Conservation (phyloP, 2,888 invertebrate genomes). For the Tenthredo mesomela region DNA sequence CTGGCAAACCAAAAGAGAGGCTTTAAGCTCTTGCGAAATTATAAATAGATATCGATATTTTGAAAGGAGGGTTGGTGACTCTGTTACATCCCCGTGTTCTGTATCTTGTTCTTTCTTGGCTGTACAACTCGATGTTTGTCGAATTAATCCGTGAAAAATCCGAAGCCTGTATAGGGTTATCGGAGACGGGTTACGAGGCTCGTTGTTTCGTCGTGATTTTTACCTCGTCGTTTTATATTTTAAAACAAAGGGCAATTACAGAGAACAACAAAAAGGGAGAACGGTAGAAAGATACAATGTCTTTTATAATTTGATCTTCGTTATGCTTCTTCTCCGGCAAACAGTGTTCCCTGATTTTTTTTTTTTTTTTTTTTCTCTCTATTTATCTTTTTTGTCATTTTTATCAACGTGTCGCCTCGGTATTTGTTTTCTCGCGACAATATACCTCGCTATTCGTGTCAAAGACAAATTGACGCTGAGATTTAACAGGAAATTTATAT, state of each 20-base stretch:
- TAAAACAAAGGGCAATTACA: not conserved
- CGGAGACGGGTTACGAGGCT: not conserved
- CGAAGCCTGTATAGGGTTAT: not conserved
- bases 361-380: not conserved
- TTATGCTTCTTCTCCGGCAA: not conserved
- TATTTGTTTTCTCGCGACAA: not conserved
- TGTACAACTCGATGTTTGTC: not conserved
- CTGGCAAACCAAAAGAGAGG: not conserved
- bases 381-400: not conserved
- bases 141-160: not conserved
- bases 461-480: not conserved
- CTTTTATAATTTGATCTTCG: not conserved
- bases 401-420: not conserved
- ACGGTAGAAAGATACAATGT: not conserved
- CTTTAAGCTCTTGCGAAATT: slow-evolving; percentile 8
- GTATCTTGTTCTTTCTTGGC: not conserved
- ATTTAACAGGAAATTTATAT: not conserved
- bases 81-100: not conserved
- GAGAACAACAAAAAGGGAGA: not conserved
- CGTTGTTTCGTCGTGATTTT: not conserved
- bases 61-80: not conserved
- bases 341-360: not conserved
- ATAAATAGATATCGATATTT: slow-evolving; percentile 42
- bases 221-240: not conserved
- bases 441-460: not conserved